phyloP scores from a whole-genome alignment of 2,113 vertebrate species.

The Oreochromis spilurus region DNA sequence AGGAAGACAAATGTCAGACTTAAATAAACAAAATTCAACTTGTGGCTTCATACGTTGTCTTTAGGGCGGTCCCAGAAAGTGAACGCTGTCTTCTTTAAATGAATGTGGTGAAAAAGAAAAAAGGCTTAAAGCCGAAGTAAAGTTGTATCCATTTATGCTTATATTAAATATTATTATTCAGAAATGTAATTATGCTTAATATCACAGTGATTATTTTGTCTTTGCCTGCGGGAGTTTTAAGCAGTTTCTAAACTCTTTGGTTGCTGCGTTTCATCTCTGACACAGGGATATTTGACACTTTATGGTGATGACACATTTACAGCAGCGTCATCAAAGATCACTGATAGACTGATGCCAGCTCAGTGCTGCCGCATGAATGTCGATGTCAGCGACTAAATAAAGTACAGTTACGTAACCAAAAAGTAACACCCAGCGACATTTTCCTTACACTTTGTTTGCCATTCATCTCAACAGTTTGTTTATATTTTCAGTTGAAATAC shows the following conservation, averaged over 20 bases:
- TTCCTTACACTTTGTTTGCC: neutral
- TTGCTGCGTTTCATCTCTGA: neutral
- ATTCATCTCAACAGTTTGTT: neutral
- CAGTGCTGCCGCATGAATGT: neutral
- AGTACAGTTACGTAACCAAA: neutral
- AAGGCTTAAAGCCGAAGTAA: neutral
- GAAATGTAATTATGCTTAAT: neutral
- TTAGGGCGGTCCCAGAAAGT: neutral
- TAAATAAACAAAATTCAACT: conserved; percentile 20
- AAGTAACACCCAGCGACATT: neutral
- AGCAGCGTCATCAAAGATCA: neutral
- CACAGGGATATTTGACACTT: neutral
- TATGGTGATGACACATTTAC: neutral
- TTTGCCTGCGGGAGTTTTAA: neutral
- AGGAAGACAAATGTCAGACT: conserved; percentile 30
- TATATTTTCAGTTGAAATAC: neutral
- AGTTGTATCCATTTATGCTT: neutral
- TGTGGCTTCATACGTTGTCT: neutral
- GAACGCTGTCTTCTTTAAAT: neutral
- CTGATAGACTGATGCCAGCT: neutral
- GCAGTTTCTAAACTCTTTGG: neutral
- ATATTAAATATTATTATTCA: neutral
- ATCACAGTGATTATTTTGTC: neutral
- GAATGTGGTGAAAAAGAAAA: neutral
- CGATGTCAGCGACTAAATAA: neutral